Evolutionary conservation across 1,140 invertebrate genomes (phyloP), one percentile per base, ranked within the genome.

Genomic region (Belonocnema kinseyi): DNA sequence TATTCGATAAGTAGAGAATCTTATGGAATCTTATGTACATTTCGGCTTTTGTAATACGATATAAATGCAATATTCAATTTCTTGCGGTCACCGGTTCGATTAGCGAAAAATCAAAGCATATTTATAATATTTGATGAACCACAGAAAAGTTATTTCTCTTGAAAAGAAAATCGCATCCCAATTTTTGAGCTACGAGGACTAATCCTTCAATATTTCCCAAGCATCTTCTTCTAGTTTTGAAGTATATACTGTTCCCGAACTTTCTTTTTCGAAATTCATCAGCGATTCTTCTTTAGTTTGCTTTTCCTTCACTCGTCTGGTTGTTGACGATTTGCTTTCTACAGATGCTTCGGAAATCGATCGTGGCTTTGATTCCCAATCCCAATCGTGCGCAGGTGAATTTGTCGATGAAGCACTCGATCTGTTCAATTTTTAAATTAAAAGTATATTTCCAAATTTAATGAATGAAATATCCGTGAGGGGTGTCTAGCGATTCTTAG

Each of bases 131-230:
- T 82, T 76, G 14, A 72, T 76, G n/a, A 53, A 54, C 74, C 54
- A 56, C 76, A 26, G 51, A 71, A 74, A 77, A 46, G 40, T 11
- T 46, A 46, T 46, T 46, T 77, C 58, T 71, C 2, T 53, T 77
- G 17, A 50, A 79, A 74, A 72, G 77, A 19, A 21, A 78, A 74
- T 12, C 72, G 72, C 13, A 50, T 33, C 73, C 70, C 70, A 70
- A 74, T 75, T 76, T 66, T 26, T 74, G 73, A 73, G 80, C 74
- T 78, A 73, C 78, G 72, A 71, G 33, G 53, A 73, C 88, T 92
- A 93, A 85, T 93, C 90, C 87, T 93, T 93, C 77, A 93, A 82
- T 87, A 93, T 92, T 80, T 93, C 90, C 92, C 92, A 93, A 53
- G 92, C 92, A 83, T 93, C 92, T 52, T 93, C 92, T 82, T 93